Percentiles rank a stretch among this genome's conserved stretches.
These are phyloP conservation scores for Tachysurus fulvidraco DNA, from an alignment of 2,113 vertebrate species.

Conservation along the genomic window DNA sequence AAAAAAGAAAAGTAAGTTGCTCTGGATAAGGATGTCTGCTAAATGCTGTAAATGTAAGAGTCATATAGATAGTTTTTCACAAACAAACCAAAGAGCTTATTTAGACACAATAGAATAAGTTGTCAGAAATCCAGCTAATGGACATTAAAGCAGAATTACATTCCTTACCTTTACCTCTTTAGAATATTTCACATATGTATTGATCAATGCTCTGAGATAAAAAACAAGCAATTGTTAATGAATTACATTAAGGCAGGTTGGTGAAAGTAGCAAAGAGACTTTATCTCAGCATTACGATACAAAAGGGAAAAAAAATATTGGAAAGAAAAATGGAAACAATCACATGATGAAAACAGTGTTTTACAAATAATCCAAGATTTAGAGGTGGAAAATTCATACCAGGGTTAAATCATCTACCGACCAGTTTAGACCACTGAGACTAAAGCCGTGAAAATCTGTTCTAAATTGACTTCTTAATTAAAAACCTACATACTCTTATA, in stretches of 20 bases:
- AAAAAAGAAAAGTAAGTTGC: too few species aligned
- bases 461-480: not conserved
- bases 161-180: not conserved
- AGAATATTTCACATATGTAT: not conserved
- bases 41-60: too few species aligned
- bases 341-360: not conserved
- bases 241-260: slow-evolving; percentile 40
- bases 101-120: not conserved
- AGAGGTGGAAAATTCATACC: not conserved
- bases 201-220: slow-evolving; percentile 23
- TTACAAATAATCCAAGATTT: not conserved
- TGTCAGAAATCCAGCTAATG: not conserved
- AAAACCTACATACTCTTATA: not conserved
- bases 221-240: slow-evolving; percentile 7
- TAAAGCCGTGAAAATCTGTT: not conserved
- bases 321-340: not conserved
- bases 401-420: not conserved
- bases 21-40: too few species aligned
- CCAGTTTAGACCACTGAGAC: not conserved
- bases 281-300: slow-evolving; percentile 14
- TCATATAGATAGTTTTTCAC: not conserved
- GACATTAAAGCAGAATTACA: not conserved
- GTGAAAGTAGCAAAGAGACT: slow-evolving; percentile 33
- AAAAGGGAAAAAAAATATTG: not conserved
- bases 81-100: not conserved